Percentiles rank a stretch among this genome's conserved stretches.
Conservation (phyloP, 2,113 vertebrate species). For the Lynx canadensis region DNA sequence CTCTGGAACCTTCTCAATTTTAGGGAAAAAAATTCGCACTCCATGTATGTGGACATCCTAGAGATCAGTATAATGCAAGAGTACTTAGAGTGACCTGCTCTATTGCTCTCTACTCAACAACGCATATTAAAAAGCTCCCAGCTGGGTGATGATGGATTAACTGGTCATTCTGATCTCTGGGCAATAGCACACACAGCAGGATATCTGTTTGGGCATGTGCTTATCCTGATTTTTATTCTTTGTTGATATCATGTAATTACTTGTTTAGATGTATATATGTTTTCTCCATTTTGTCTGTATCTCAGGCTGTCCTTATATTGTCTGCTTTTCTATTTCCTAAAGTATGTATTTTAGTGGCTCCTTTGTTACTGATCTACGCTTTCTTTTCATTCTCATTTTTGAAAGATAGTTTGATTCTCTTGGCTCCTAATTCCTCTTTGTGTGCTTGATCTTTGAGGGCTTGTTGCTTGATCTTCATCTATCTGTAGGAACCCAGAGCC, state of each 20-base stretch:
- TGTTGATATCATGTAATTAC: not conserved
- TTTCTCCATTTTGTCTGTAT: not conserved
- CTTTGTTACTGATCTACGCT: not conserved
- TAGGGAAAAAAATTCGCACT: not conserved
- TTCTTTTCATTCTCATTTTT: slow-evolving; percentile 5
- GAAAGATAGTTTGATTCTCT: not conserved
- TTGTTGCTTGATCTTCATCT: not conserved
- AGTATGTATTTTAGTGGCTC: not conserved
- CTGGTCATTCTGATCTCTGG: not conserved
- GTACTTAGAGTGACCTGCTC: not conserved
- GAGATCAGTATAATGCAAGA: not conserved
- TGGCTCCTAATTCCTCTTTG: not conserved
- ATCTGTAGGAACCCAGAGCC: not conserved
- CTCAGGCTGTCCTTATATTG: not conserved
- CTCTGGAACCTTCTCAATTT: not conserved
- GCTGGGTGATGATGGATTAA: not conserved
- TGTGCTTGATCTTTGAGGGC: not conserved
- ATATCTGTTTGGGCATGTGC: not conserved
- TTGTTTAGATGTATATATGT: not conserved
- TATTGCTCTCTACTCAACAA: not conserved
- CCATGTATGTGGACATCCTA: not conserved
- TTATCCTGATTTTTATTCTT: not conserved
- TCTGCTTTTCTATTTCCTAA: not conserved
- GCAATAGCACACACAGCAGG: not conserved
- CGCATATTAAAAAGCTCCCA: not conserved